These are phyloP conservation scores for Ciconia maguari DNA, from an alignment of 2,113 vertebrate genomes.

Conservation along the genomic window DNA sequence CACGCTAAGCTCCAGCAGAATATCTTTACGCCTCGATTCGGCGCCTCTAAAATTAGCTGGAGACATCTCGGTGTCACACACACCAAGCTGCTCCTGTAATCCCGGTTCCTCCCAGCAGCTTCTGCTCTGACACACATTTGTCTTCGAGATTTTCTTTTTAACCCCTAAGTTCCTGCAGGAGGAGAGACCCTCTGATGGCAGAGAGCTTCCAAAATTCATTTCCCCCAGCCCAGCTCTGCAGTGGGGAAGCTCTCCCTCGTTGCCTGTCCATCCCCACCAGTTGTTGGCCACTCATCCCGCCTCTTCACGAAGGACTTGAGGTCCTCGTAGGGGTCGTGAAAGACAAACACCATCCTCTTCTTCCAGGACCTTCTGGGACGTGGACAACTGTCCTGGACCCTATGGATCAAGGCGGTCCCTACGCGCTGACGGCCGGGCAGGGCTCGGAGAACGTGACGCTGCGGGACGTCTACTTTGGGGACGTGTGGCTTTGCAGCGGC, in stretches of 20 bases:
- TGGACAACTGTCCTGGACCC: constrained; percentile 83
- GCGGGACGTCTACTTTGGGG: constrained; percentile 86
- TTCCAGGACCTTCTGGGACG: constrained; percentile 60
- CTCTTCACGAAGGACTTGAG: not conserved
- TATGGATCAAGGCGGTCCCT: constrained; percentile 83
- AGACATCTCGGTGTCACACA: constrained; percentile 28
- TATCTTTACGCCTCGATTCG: constrained; percentile 1
- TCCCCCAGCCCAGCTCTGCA: accelerated
- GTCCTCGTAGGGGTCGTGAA: accelerated
- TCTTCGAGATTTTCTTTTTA: constrained; percentile 4
- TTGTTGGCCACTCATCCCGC: not conserved
- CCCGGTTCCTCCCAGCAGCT: constrained; percentile 25
- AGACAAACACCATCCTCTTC: not conserved
- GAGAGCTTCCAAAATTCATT: not conserved
- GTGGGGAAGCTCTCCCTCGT: not conserved
- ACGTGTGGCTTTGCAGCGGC: constrained; percentile 92
- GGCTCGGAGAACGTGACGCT: constrained; percentile 42
- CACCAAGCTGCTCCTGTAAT: constrained; percentile 46
- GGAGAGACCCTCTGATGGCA: not conserved
- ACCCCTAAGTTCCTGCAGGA: not conserved
- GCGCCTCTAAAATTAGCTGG: constrained; percentile 24
- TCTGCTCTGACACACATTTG: constrained; percentile 43
- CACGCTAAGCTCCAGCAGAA: not conserved
- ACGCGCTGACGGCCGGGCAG: constrained; percentile 68
- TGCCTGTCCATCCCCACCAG: not conserved